Base-by-base conservation (phyloP, 2,888 invertebrate species). In the Eupithecia insigniata region DNA sequence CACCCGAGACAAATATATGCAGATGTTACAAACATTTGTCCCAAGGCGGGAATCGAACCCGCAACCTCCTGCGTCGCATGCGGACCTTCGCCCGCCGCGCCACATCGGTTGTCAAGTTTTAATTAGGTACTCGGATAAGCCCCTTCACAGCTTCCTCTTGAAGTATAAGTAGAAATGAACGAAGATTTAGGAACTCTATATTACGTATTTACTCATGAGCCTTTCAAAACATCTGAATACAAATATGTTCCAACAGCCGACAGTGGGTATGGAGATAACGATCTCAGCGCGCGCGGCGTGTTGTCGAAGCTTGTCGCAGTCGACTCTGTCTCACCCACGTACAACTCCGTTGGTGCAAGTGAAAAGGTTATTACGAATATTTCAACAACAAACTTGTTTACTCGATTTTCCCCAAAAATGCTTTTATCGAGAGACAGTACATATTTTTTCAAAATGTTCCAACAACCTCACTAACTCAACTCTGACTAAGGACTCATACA, bases 271-370 rank as follows among this genome's bases (percentile, higher is more conserved):
- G 1, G 26, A 55, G 55, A 55, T 55, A 55, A 26, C 12, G 55
- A 55, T 55, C 55, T 55, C 12, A 55, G 55, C 55, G 22, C 46
- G 46, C 55, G 55, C 1, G 55, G 55, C 55, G 55, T 26, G 55
- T 55, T 55, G 55, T 55, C 55, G 55, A 55, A 26, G 22, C 55
- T 55, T 55, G 55, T 55, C 55, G 26, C 55, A 55, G 55, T 55
- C 55, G 26, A 55, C 26, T 55, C 22, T 22, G 51, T 51, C 51
- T 12, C 26, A 55, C 55, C 14, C 55, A 26, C 55, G 26, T 26
- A 55, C n/a, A 8, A 22, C 12, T 12, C 12, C 55, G 10, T 55
- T 55, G 55, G 55, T 55, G 55, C 55, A 55, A 55, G 55, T 26
- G 55, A 55, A 1, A 1, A 55, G 43, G 43, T 43, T 43, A 1